Base-by-base conservation (phyloP, 2,888 invertebrate genomes). In the Parthenolecanium corni region DNA sequence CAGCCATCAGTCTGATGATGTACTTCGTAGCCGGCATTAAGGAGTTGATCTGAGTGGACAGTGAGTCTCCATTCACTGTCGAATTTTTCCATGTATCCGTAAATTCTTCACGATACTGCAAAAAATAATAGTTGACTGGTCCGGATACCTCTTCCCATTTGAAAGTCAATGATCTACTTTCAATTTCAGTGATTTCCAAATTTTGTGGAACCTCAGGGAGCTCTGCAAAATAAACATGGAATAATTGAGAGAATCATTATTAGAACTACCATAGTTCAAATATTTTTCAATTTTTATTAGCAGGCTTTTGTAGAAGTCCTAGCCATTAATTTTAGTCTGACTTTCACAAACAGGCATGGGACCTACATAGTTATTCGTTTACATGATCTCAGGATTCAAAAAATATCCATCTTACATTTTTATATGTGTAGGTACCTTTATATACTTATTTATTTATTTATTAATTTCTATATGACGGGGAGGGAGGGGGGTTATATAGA, bases 21-120 rank as follows among this genome's bases (percentile, higher is more conserved):
- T 91, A 92, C n/a, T 84, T 82, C 1, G 86, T 86, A 57, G 89
- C 86, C 0, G 92, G 90, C 67, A 82, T 82, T 57, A 91, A 75
- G 1, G 66, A 67, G 1, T 67, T 67, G 6, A 70, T 64, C 53
- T 68, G 65, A 1, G 68, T 68, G 12, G 54, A 52, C 1, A 62
- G 52, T 9, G 64, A 20, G 46, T 62, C 65, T n/a, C 67, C 65
- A 25, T 53, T 57, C 16, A 66, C 61, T 4, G 64, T 65, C 62
- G 65, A 66, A 49, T 65, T 67, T 18, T 67, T 72, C 64, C 65
- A 66, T 11, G 52, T 49, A 9, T 42, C 44, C 11, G 65, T 51
- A 54, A 69, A 66, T 2, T 68, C 67, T 56, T 71, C 70, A 64
- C 73, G 74, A 69, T 74, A 76, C 69, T 77, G 76, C 2, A 77